These are phyloP conservation scores for Bergia sp. DNA, from an alignment of 92 coral and sea anemone genomes.

Conservation along the genomic window DNA sequence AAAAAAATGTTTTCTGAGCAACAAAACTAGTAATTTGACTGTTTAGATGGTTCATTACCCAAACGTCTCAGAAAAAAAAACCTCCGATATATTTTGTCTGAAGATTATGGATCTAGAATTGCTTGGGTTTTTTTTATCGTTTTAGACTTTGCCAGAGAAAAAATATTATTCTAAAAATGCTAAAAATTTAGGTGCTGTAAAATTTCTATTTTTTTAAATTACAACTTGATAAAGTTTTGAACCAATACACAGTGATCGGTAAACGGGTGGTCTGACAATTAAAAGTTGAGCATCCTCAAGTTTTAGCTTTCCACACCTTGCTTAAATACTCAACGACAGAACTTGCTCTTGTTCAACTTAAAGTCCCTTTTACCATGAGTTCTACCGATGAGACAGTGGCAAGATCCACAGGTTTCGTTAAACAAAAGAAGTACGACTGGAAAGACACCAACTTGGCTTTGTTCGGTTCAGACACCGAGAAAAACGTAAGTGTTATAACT, in stretches of 20 bases:
- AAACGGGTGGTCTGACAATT: neutral
- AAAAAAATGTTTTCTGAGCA: neutral
- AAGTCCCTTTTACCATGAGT: neutral
- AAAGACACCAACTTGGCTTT: conserved; percentile 81
- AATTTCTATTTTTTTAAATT: neutral
- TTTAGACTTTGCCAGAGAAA: neutral
- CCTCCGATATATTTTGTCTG: neutral
- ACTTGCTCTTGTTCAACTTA: neutral
- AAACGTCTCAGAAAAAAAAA: neutral
- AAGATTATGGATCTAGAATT: no score
- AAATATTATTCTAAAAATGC: neutral
- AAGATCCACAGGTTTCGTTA: conserved; percentile 61
- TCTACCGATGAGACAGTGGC: neutral
- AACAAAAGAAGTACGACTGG: conserved; percentile 84
- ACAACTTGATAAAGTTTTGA: neutral
- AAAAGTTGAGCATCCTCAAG: neutral
- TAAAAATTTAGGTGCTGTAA: neutral
- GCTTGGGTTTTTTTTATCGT: neutral
- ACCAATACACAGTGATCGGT: neutral
- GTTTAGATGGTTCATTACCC: neutral
- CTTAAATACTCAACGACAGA: neutral
- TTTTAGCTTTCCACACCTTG: conserved; percentile 2
- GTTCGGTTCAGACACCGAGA: conserved; percentile 85
- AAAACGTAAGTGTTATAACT: conserved; percentile 59
- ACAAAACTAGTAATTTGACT: neutral